These are phyloP conservation scores for Notarius lentiginosus DNA, from an alignment of 2,113 vertebrate species.

Conservation along the genomic window DNA sequence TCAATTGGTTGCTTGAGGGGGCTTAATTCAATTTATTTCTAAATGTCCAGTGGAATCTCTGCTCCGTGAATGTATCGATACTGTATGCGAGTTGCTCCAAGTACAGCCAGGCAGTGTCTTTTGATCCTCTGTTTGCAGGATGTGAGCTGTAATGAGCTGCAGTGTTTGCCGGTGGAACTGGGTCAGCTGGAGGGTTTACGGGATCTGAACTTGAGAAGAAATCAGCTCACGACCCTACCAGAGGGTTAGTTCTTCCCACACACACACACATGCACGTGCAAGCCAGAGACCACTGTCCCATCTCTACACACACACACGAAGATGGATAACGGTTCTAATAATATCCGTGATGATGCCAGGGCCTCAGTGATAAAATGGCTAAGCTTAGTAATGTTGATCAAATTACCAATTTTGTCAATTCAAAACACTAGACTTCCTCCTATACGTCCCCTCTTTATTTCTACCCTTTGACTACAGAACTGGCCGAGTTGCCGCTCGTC, in stretches of 20 bases:
- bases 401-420: not conserved
- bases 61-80: not conserved
- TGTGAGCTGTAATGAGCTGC: conserved; percentile 88
- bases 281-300: not conserved
- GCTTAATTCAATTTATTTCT: not conserved
- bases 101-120: not conserved
- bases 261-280: conserved; percentile 21
- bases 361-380: not conserved
- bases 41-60: not conserved
- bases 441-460: not conserved
- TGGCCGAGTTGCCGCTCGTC: conserved; percentile 84
- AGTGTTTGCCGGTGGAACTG: conserved; percentile 78
- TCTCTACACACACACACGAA: not conserved
- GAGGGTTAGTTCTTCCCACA: conserved; percentile 70
- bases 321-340: not conserved
- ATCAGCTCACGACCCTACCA: conserved; percentile 80
- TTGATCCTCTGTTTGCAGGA: conserved; percentile 68
- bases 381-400: not conserved
- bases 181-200: conserved; percentile 81
- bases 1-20: not conserved
- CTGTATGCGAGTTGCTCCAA: not conserved
- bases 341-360: not conserved
- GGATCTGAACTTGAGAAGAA: conserved; percentile 84
- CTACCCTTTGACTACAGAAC: conserved; percentile 67
- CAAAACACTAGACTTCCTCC: not conserved